Percentiles rank a stretch among this genome's conserved stretches.
Evolutionary conservation across 2,888 invertebrate genomes (phyloP).

Genomic region (Habroteleia sp.): DNA sequence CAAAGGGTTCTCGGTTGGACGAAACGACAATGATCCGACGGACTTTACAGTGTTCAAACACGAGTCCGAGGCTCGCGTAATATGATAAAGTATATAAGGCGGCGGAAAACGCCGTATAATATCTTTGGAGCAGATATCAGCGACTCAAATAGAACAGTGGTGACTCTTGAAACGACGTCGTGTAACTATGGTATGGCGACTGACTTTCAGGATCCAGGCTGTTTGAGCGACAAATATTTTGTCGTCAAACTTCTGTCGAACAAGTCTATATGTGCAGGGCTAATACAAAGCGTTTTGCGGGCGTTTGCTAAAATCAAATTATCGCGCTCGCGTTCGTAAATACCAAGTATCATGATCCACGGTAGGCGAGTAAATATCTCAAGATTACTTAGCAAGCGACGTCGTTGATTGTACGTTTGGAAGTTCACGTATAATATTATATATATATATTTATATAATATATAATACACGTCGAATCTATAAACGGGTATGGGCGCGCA

Average conservation of each 20-base stretch:
- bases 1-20: slow-evolving; percentile 1
- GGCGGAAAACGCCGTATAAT: slow-evolving; percentile 30
- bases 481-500: slow-evolving; percentile 5
- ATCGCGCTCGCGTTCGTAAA: slow-evolving; percentile 67
- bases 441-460: slow-evolving; percentile 17
- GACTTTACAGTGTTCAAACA: slow-evolving; percentile 20
- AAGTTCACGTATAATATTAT: slow-evolving; percentile 52
- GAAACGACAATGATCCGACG: slow-evolving; percentile 33
- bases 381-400: slow-evolving; percentile 61
- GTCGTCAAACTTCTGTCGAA: slow-evolving; percentile 81
- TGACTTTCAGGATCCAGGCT: slow-evolving; percentile 77
- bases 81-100: slow-evolving; percentile 31
- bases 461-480: slow-evolving; percentile 16
- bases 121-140: slow-evolving; percentile 52
- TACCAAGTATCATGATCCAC: slow-evolving; percentile 63
- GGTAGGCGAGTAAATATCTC: slow-evolving; percentile 64
- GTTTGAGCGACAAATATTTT: slow-evolving; percentile 82
- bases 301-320: slow-evolving; percentile 79
- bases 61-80: slow-evolving; percentile 1
- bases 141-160: slow-evolving; percentile 64
- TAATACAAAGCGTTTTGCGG: slow-evolving; percentile 80
- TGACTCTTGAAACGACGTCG: slow-evolving; percentile 62
- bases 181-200: slow-evolving; percentile 68
- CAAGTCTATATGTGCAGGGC: slow-evolving; percentile 80
- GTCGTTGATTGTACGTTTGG: slow-evolving; percentile 56